Evolutionary conservation across 2,113 vertebrate genomes (phyloP), one percentile per base, ranked within the genome.

Genomic region (Nyctibius bracteatus): DNA sequence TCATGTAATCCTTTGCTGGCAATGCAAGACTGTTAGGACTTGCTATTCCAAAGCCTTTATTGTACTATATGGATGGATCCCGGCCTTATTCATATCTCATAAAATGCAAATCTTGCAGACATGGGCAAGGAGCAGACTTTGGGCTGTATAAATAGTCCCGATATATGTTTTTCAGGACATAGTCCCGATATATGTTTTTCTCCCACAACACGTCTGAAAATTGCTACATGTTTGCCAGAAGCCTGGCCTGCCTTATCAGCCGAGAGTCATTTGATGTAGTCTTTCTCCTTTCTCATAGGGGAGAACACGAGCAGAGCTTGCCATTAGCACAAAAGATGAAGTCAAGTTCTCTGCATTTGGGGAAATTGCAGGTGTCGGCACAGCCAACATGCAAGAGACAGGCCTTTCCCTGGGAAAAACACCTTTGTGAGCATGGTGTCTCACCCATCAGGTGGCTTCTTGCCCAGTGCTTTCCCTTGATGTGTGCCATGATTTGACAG

Each of bases 151-250:
- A 74, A 5, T 44, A 78, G 65, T 41, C 19, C 12, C 4, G 2
- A 24, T 3, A 1, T 71, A 20, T 14, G 27, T 37, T 92, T 90
- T 65, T 55, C 9, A 59, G 47, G 33, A 27, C 5, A 44, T 79
- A 19, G 30, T 41, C 19, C 12, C 4, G 2, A 24, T 3, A 1
- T 71, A 20, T 14, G 27, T 37, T 92, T 80, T 81, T 57, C 8
- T 66, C 12, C 35, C 1, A 4, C 47, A 88, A 3, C 0, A 0
- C 5, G 1, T 37, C 31, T 75, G 43, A 43, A 71, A 82, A 30
- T 9, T 71, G 43, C 44, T 49, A 18, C 3, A 1, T 18, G 44
- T 44, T 49, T 68, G 44, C 46, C 51, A 4, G 5, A 82, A 86
- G 51, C 39, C 22, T 94, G 0, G 0, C 14, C 61, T 82, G 41